A percentile compares a stretch with the other conserved stretches of the same genome.
phyloP scores from a whole-genome alignment of 2,888 invertebrate genomes.

The Acheta domesticus region DNA sequence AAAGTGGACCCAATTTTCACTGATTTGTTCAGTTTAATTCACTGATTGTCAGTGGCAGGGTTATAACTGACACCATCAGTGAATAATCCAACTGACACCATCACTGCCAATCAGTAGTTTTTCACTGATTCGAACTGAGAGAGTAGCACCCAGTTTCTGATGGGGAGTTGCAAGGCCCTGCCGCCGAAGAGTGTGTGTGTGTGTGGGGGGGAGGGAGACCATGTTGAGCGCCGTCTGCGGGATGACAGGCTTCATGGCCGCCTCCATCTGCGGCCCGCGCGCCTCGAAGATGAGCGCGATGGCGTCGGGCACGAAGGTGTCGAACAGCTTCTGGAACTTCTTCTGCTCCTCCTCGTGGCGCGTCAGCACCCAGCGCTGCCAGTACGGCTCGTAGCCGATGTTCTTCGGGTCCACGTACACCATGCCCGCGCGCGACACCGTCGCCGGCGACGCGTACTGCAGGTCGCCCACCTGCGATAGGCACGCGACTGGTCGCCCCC shows the following conservation, averaged over 20 bases:
- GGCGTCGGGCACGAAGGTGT: conserved; percentile 69
- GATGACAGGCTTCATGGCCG: conserved; percentile 38
- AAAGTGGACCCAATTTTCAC: too few relatives aligned
- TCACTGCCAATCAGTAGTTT: too few relatives aligned
- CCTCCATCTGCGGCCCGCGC: conserved; percentile 66
- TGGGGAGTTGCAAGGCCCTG: too few relatives aligned
- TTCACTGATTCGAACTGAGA: too few relatives aligned
- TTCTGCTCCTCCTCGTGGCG: conserved; percentile 51
- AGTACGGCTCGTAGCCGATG: conserved; percentile 79
- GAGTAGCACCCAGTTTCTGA: too few relatives aligned
- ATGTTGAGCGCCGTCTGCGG: conserved; percentile 70
- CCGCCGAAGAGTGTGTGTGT: too few relatives aligned
- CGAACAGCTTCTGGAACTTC: conserved; percentile 59
- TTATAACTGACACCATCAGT: too few relatives aligned
- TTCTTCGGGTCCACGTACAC: conserved; percentile 92
- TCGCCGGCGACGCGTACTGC: conserved; percentile 87
- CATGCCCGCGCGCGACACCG: conserved; percentile 90
- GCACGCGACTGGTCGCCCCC: too few relatives aligned
- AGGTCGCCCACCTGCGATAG: conserved; percentile 70
- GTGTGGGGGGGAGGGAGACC: too few relatives aligned
- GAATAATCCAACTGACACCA: too few relatives aligned
- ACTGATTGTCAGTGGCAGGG: too few relatives aligned
- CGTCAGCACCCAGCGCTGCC: conserved; percentile 64
- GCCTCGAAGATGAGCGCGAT: conserved; percentile 72
- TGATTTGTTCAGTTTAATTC: too few relatives aligned